phyloP scores from a whole-genome alignment of 2,888 invertebrate genomes.

The Drepanosiphum platanoidis region DNA sequence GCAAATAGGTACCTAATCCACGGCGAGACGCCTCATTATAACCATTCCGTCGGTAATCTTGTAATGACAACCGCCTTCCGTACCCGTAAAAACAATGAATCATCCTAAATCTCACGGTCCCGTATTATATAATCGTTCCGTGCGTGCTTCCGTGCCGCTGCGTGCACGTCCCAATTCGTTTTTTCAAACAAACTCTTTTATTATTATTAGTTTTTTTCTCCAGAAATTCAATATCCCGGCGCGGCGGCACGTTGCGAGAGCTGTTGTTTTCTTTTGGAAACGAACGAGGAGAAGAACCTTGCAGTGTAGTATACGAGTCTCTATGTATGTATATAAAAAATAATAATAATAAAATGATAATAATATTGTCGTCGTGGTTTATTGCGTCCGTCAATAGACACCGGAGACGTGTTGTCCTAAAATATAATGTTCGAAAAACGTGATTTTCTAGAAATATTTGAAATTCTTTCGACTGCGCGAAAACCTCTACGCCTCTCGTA shows the following conservation, averaged over 20 bases:
- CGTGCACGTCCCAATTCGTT: not conserved
- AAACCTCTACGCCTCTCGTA: too few species aligned
- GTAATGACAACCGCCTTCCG: slow-evolving; percentile 3
- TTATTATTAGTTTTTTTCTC: not conserved
- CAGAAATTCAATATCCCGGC: not conserved
- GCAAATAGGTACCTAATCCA: not conserved
- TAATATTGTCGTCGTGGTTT: slow-evolving; percentile 28
- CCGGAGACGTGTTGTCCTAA: not conserved
- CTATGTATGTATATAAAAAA: not conserved
- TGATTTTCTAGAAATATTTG: not conserved
- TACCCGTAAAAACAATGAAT: slow-evolving; percentile 7
- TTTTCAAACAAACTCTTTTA: not conserved
- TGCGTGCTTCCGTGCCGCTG: not conserved
- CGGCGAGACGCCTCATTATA: too few species aligned
- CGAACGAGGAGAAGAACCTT: not conserved
- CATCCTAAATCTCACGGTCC: slow-evolving; percentile 10
- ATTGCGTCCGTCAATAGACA: not conserved
- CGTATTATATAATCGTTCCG: slow-evolving; percentile 4
- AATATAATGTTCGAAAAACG: not conserved
- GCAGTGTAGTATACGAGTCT: not conserved
- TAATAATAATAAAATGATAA: slow-evolving; percentile 9
- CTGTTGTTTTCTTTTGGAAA: not conserved
- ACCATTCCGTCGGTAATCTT: not conserved
- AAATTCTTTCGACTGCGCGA: not conserved
- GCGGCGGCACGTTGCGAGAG: not conserved